Evolutionary conservation across 1,140 invertebrate species (phyloP).

Genomic region (Eupristina koningsbergeri): DNA sequence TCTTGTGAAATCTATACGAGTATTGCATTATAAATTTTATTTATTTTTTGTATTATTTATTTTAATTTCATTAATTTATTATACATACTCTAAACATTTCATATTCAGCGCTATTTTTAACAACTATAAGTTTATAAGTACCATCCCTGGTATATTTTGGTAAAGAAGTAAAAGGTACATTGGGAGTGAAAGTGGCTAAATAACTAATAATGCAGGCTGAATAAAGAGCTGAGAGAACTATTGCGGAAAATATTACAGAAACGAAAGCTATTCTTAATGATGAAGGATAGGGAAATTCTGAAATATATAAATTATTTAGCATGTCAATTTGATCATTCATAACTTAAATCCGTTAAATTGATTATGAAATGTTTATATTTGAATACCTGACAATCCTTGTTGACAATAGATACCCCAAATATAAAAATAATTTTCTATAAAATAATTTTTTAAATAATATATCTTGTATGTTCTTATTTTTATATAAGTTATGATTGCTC

Average conservation of each 20-base stretch:
- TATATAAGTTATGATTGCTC: slow-evolving; percentile 56
- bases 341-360: neutral
- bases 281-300: slow-evolving; percentile 54
- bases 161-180: slow-evolving; percentile 53
- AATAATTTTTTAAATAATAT: slow-evolving; percentile 25
- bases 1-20: slow-evolving; percentile 37
- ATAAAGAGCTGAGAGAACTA: slow-evolving; percentile 56
- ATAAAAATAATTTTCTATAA: slow-evolving; percentile 54
- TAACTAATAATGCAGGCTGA: slow-evolving; percentile 60
- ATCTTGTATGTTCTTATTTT: slow-evolving; percentile 43
- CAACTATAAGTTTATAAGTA: slow-evolving; percentile 52
- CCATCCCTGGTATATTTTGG: slow-evolving; percentile 53
- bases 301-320: neutral
- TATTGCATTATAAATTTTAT: neutral
- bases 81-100: slow-evolving; percentile 55
- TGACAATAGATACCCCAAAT: slow-evolving; percentile 62
- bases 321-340: neutral
- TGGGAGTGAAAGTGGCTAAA: slow-evolving; percentile 43
- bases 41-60: neutral
- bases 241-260: slow-evolving; percentile 56
- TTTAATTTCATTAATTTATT: neutral
- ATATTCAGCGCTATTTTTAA: slow-evolving; percentile 48
- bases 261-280: slow-evolving; percentile 58
- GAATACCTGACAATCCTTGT: slow-evolving; percentile 57
- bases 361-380: neutral